Conservation (phyloP, 1,140 invertebrate species). For the Carposina sasakii region DNA sequence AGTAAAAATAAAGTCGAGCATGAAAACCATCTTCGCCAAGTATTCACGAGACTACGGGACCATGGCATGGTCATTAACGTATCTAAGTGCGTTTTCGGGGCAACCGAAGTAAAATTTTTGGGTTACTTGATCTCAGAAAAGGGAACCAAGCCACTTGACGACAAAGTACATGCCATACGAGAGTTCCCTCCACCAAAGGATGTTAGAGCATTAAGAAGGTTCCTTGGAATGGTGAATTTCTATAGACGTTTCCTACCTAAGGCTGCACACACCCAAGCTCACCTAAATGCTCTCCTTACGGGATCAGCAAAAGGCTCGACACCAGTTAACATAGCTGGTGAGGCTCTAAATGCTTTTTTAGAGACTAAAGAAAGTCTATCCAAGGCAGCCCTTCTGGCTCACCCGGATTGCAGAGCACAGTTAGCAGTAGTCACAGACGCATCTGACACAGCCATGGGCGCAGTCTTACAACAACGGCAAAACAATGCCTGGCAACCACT, state of each 20-base stretch:
- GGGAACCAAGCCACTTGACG: slow-evolving; percentile 2
- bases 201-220: slow-evolving; percentile 2
- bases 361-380: no score
- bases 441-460: no score
- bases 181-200: slow-evolving; percentile 5
- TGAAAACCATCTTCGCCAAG: slow-evolving; percentile 5
- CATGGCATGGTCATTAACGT: slow-evolving; percentile 4
- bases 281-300: background rate
- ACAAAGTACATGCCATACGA: background rate
- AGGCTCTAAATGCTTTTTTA: no score
- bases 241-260: slow-evolving; percentile 7
- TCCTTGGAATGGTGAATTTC: slow-evolving; percentile 10
- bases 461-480: no score
- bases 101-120: background rate
- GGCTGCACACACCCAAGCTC: slow-evolving; percentile 9
- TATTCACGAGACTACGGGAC: slow-evolving; percentile 8
- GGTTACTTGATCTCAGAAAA: background rate
- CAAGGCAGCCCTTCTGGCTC: no score
- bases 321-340: no score
- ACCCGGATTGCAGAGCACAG: no score
- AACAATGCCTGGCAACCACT: no score
- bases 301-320: slow-evolving; percentile 1
- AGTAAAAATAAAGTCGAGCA: slow-evolving; percentile 5
- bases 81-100: slow-evolving; percentile 9
- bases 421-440: no score